These are phyloP conservation scores for Oligia fasciuncula DNA, from an alignment of 2,888 invertebrate species.

Conservation along the genomic window DNA sequence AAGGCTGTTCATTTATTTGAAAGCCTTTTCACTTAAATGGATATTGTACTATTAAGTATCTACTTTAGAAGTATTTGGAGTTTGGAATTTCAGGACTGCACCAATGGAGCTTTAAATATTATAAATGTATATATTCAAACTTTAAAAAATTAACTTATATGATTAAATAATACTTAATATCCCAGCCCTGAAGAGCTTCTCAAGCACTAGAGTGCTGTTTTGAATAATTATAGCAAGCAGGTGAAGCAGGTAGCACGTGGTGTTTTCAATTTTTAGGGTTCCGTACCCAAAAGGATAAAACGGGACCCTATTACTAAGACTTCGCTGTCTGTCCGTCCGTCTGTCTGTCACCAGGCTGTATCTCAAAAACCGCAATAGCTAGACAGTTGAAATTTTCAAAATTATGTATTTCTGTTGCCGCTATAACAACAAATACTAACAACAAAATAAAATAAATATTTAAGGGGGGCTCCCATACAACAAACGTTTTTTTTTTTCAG, in stretches of 20 bases:
- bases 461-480: too few species aligned
- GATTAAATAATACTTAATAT: neutral
- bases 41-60: neutral
- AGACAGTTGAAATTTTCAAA: too few species aligned
- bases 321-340: too few species aligned
- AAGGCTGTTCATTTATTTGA: slow-evolving; percentile 27
- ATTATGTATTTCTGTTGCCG: too few species aligned
- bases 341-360: too few species aligned
- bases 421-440: too few species aligned
- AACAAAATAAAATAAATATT: too few species aligned
- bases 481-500: too few species aligned
- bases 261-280: neutral
- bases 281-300: too few species aligned
- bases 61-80: neutral
- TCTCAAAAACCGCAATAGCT: too few species aligned
- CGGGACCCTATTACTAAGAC: too few species aligned
- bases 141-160: neutral
- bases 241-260: neutral
- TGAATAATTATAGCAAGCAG: neutral
- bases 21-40: neutral
- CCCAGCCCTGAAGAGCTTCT: neutral
- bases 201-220: neutral
- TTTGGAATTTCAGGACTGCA: neutral
- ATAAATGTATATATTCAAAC: neutral
- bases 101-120: neutral